phyloP scores from a whole-genome alignment of 2,888 invertebrate genomes.

The Eutolmus rufibarbis region DNA sequence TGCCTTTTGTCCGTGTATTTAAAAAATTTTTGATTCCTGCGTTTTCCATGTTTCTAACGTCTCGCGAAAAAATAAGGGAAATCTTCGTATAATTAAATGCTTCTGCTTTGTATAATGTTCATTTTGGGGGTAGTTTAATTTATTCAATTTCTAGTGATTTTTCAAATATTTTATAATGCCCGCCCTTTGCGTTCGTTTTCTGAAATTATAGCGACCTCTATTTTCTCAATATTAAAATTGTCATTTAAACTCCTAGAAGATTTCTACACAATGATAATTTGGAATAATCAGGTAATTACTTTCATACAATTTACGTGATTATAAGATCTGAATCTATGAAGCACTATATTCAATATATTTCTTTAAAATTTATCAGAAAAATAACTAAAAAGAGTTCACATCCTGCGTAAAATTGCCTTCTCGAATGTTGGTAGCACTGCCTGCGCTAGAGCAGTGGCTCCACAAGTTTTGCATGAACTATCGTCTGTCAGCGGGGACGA shows the following conservation, averaged over 20 bases:
- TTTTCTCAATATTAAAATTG: neutral
- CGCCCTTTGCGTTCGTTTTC: neutral
- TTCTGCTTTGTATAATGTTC: too few species aligned
- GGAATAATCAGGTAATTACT: neutral
- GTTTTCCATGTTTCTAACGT: too few species aligned
- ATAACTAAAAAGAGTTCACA: neutral
- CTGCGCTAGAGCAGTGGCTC: neutral
- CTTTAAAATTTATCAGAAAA: neutral
- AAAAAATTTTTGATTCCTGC: too few species aligned
- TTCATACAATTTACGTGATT: neutral
- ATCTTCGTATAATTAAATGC: too few species aligned
- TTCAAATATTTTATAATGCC: neutral
- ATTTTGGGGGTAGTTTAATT: too few species aligned
- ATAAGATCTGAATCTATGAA: neutral
- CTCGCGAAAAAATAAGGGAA: too few species aligned
- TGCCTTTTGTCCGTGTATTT: neutral
- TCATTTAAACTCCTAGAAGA: neutral
- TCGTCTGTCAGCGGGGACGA: conserved; percentile 28
- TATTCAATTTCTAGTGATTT: neutral
- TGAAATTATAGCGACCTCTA: neutral
- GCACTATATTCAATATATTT: neutral
- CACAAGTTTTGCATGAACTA: conserved; percentile 2
- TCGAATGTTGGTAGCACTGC: neutral
- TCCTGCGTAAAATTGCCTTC: neutral
- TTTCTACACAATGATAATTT: neutral